phyloP scores from a whole-genome alignment of 2,113 vertebrate species.

The Parus major region DNA sequence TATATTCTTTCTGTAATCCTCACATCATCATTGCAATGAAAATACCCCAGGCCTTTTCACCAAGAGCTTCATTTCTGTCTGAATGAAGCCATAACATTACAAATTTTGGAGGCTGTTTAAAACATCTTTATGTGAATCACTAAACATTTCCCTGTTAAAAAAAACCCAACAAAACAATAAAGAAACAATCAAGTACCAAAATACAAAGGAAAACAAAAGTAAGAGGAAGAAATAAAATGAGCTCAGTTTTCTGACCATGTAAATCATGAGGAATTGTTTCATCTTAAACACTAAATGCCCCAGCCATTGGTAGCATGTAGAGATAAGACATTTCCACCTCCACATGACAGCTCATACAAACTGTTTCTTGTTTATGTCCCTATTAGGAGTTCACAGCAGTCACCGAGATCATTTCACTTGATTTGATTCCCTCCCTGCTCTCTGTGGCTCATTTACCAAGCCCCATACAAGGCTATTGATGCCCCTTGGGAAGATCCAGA shows the following conservation, averaged over 20 bases:
- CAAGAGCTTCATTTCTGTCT: background rate
- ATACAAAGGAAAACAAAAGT: background rate
- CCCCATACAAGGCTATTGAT: background rate
- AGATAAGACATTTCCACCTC: constrained; percentile 53
- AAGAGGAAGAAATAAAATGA: constrained; percentile 26
- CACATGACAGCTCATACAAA: constrained; percentile 22
- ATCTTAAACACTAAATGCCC: constrained; percentile 5
- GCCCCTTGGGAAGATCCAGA: constrained; percentile 29
- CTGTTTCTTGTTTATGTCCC: constrained; percentile 56
- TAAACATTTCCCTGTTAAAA: background rate
- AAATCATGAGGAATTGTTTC: constrained; percentile 46
- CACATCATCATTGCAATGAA: constrained; percentile 13
- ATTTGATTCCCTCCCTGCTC: constrained; percentile 54
- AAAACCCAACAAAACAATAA: background rate
- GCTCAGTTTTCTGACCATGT: background rate
- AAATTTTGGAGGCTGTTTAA: background rate
- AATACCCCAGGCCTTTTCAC: background rate
- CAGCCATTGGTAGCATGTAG: background rate
- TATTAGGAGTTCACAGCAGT: constrained; percentile 64
- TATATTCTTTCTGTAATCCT: background rate
- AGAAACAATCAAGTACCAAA: background rate
- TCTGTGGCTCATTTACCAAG: constrained; percentile 62
- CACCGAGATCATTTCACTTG: constrained; percentile 62
- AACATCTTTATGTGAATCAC: background rate
- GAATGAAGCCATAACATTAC: background rate